Evolutionary conservation across 2,888 invertebrate genomes (phyloP).

Genomic region (Dryomyza anilis): DNA sequence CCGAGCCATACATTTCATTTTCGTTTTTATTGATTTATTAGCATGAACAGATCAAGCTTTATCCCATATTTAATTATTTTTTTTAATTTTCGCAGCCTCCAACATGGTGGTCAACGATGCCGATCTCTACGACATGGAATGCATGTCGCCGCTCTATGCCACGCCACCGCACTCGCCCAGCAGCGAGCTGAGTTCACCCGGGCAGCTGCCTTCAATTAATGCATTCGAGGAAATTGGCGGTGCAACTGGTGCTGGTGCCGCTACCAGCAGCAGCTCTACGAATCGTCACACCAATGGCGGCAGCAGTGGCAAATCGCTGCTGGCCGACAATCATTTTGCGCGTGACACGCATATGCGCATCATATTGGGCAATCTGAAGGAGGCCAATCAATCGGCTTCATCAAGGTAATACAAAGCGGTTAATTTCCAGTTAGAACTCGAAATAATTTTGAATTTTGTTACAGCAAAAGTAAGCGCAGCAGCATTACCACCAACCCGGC

Average conservation of each 20-base stretch:
- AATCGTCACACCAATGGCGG: conserved; percentile 12
- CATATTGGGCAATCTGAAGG: conserved; percentile 71
- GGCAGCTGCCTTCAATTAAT: conserved; percentile 57
- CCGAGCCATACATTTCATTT: no score
- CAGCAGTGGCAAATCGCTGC: conserved; percentile 45
- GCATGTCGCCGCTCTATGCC: conserved; percentile 75
- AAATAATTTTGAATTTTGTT: background rate
- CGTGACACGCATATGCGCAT: conserved; percentile 92
- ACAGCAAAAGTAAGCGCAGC: conserved; percentile 74
- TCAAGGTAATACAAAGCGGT: conserved; percentile 49
- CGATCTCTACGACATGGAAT: conserved; percentile 61
- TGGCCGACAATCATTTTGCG: conserved; percentile 82
- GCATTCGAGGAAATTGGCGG: conserved; percentile 59
- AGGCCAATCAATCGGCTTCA: conserved; percentile 55
- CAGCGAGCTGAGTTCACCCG: conserved; percentile 67
- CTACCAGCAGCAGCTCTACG: conserved; percentile 28
- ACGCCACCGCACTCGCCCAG: conserved; percentile 79
- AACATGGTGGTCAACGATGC: conserved; percentile 57
- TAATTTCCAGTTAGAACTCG: background rate
- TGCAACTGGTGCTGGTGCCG: conserved; percentile 44
- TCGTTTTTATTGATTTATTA: no score
- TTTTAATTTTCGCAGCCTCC: conserved; percentile 14
- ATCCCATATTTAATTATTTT: background rate
- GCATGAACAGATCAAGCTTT: no score
- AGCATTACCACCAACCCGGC: conserved; percentile 88